Base-by-base conservation (phyloP, 2,797 vertebrate species). In the Borostomias antarcticus region DNA sequence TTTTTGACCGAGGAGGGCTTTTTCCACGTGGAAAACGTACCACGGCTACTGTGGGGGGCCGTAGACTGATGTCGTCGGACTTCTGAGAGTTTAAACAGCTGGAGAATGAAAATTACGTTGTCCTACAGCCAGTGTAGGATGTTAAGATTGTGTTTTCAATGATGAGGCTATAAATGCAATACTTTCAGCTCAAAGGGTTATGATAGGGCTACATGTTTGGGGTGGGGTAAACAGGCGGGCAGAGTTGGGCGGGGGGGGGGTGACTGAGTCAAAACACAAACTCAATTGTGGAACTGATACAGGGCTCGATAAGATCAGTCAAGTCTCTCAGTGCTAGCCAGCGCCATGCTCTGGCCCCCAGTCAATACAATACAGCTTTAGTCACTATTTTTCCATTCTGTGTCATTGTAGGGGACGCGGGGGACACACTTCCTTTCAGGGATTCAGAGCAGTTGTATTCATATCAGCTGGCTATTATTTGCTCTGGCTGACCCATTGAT, bases 381-480 rank as follows among this genome's bases (percentile, higher is more conserved):
- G 78, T 69, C 64, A 74, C 80, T 78, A 79, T 80, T 67, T 80
- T 76, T 74, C 85, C 76, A 81, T 86, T 87, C 82, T 73, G 19
- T 71, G 35, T 84, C 83, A 89, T 85, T 90, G 87, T 85, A 80
- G 71, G 83, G 80, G 86, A 86, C n/a, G n/a, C 80, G 78, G 54
- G 76, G 80, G 80, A 82, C 79, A 76, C 78, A 83, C 79, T 86
- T 89, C 83, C 88, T 89, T 50, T 89, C 88, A n/a, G n/a, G 81
- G 87, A 61, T 83, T 86, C 82, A 80, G 82, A 80, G 82, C 87
- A 88, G 87, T 89, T 87, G 85, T 89, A 91, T 90, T 91, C 85
- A 90, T 89, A 89, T 91, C 84, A 85, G 84, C 89, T 84, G 80
- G 79, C 85, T 83, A 81, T 89, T 89, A 90, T 91, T 91, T 88